Conservation (phyloP, 2,888 invertebrate species). For the Gymnocheta viridis region DNA sequence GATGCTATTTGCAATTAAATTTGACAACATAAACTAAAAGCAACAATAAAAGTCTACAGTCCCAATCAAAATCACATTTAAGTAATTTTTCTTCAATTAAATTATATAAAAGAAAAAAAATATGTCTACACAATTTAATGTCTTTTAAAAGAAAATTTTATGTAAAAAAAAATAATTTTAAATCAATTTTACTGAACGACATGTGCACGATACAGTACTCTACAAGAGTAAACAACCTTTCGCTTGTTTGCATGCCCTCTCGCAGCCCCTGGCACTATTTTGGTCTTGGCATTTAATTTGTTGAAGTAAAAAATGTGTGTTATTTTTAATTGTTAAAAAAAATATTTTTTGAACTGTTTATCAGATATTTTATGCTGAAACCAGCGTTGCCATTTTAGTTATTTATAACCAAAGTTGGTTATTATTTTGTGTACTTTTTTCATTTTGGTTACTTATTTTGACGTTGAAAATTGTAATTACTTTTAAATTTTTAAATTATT, state of each 20-base stretch:
- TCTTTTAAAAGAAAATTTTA: conserved; percentile 15
- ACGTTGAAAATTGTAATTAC: too few species aligned
- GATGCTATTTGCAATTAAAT: conserved; percentile 23
- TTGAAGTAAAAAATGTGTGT: conserved; percentile 4
- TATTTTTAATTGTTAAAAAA: conserved; percentile 21
- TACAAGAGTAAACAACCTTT: background rate
- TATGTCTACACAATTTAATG: conserved; percentile 11
- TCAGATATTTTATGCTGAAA: background rate
- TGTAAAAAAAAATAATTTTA: background rate
- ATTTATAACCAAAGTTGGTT: too few species aligned
- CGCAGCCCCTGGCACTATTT: background rate
- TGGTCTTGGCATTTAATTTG: conserved; percentile 52
- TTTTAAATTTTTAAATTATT: too few species aligned
- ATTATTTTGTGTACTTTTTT: too few species aligned
- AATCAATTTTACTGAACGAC: background rate
- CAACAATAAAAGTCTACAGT: background rate
- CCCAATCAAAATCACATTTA: conserved; percentile 30
- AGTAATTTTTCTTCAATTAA: conserved; percentile 42
- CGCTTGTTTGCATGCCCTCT: background rate
- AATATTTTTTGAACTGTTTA: conserved; percentile 21
- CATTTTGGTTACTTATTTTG: too few species aligned
- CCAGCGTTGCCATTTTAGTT: too few species aligned
- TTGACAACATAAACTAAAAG: background rate
- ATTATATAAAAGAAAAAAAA: conserved; percentile 3
- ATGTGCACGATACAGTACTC: background rate